These are phyloP conservation scores for Takifugu ocellatus DNA, from an alignment of 2,797 vertebrate species.

Conservation along the genomic window DNA sequence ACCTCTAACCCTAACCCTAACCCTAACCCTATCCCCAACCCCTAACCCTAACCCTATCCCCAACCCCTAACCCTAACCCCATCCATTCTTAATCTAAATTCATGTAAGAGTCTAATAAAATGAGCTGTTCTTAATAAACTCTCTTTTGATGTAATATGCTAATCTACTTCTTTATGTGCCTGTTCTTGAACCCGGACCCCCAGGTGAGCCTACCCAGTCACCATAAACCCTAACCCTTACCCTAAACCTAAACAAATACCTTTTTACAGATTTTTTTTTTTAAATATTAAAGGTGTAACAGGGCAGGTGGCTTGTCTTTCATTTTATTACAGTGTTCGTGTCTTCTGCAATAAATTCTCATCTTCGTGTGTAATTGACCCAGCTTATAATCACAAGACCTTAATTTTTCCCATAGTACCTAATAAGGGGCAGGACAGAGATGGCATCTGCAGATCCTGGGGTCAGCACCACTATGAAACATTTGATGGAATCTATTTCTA, in stretches of 20 bases:
- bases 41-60: too few species aligned
- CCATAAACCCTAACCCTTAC: too few species aligned
- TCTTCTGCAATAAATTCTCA: slow-evolving; percentile 10
- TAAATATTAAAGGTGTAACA: slow-evolving; percentile 21
- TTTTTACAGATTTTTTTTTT: slow-evolving; percentile 30
- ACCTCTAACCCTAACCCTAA: too few species aligned
- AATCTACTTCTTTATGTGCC: too few species aligned
- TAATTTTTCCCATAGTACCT: slow-evolving; percentile 78
- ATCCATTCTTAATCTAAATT: too few species aligned
- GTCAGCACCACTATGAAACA: slow-evolving; percentile 95
- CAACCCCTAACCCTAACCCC: too few species aligned
- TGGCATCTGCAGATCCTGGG: slow-evolving; percentile 96
- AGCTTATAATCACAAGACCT: slow-evolving; percentile 11
- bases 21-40: too few species aligned
- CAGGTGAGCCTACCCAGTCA: too few species aligned
- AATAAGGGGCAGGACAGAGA: slow-evolving; percentile 92
- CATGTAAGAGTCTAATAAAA: too few species aligned
- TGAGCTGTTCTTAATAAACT: too few species aligned
- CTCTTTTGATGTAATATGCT: too few species aligned
- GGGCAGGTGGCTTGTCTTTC: slow-evolving; percentile 4
- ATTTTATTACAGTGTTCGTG: slow-evolving; percentile 2
- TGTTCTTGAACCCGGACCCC: too few species aligned
- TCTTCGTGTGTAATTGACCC: slow-evolving; percentile 18
- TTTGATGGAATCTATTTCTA: slow-evolving; percentile 98
- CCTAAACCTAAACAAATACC: slow-evolving; percentile 33